phyloP scores from a whole-genome alignment of 2,113 vertebrate species.

The Heterochromis multidens region DNA sequence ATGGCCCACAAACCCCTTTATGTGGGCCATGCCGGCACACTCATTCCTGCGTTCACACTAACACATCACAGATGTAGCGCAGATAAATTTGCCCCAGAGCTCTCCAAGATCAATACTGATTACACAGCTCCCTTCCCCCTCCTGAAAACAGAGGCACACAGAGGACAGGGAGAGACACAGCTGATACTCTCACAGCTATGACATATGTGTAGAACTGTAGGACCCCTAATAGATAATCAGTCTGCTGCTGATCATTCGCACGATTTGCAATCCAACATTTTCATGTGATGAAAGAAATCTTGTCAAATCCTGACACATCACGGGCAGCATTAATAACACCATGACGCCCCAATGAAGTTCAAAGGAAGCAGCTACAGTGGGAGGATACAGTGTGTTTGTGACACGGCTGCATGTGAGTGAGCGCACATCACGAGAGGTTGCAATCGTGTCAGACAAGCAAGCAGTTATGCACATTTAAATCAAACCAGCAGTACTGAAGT shows the following conservation, averaged over 20 bases:
- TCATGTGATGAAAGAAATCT: background rate
- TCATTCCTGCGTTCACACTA: background rate
- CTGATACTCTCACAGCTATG: background rate
- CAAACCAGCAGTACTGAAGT: accelerated
- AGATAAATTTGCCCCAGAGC: constrained; percentile 31
- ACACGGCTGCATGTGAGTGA: background rate
- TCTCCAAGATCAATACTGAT: constrained; percentile 52
- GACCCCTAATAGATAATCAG: background rate
- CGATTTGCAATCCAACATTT: background rate
- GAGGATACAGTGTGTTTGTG: background rate
- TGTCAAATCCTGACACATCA: background rate
- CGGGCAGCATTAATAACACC: background rate
- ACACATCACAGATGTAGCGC: background rate
- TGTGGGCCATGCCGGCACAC: background rate
- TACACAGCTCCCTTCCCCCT: background rate
- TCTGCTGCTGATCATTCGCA: background rate
- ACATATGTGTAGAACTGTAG: background rate
- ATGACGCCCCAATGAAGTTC: background rate
- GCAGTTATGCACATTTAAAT: background rate
- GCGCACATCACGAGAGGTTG: background rate
- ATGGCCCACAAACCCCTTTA: background rate
- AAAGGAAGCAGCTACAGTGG: constrained; percentile 7
- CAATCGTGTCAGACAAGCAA: background rate
- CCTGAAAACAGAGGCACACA: background rate
- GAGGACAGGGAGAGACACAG: background rate